phyloP scores from a whole-genome alignment of 2,113 vertebrate species.

The Perccottus glenii region DNA sequence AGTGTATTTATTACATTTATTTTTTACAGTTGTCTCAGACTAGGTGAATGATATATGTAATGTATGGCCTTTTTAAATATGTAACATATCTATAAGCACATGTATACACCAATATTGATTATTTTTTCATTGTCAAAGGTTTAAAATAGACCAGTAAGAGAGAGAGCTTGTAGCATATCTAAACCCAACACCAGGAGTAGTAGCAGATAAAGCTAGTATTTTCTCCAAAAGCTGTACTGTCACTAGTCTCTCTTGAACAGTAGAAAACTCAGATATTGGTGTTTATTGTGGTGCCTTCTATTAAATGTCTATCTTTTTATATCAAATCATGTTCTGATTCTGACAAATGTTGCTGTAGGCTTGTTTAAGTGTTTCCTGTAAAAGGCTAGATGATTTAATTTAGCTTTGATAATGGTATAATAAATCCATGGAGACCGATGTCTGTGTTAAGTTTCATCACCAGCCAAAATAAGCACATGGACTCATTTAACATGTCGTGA shows the following conservation, averaged over 20 bases:
- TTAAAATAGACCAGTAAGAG: background rate
- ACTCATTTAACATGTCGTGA: too few species aligned
- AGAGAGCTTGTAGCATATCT: slow-evolving; percentile 6
- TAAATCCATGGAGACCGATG: background rate
- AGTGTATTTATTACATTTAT: slow-evolving; percentile 13
- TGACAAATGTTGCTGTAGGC: background rate
- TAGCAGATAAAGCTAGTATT: background rate
- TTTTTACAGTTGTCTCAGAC: background rate
- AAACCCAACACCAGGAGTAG: background rate
- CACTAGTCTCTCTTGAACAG: background rate
- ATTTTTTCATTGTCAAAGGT: slow-evolving; percentile 20
- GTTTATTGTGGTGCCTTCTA: slow-evolving; percentile 2
- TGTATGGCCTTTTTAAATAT: slow-evolving; percentile 24
- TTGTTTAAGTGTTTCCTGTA: background rate
- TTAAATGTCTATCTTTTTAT: slow-evolving; percentile 7
- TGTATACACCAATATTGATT: background rate
- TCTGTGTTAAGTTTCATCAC: background rate
- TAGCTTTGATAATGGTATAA: too few species aligned
- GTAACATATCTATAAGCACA: background rate
- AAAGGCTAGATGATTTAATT: background rate
- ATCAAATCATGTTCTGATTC: background rate
- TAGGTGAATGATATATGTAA: slow-evolving; percentile 20
- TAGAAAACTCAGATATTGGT: background rate
- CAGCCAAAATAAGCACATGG: background rate
- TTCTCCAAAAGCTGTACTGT: background rate